phyloP scores from a whole-genome alignment of 2,797 vertebrate genomes.

The Capromys pilorides region DNA sequence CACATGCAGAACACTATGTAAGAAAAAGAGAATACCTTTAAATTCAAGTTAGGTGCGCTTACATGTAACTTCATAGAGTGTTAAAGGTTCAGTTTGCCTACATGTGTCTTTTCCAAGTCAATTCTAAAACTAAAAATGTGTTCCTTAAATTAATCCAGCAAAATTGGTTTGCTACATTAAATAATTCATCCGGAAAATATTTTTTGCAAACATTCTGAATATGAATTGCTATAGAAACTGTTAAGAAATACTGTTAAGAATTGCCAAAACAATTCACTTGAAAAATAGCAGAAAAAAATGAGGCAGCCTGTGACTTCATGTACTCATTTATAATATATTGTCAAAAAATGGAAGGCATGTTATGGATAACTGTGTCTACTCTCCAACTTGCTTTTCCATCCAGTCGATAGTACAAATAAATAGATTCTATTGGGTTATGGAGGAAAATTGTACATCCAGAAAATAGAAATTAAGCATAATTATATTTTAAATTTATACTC shows the following conservation, averaged over 20 bases:
- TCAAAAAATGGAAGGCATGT: constrained; percentile 34
- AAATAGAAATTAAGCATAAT: neutral
- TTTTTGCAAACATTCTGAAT: constrained; percentile 18
- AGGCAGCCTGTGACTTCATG: neutral
- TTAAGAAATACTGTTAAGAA: constrained; percentile 47
- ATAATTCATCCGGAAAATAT: constrained; percentile 1
- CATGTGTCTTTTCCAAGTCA: neutral
- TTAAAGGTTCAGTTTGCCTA: neutral
- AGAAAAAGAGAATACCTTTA: neutral
- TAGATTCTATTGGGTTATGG: neutral
- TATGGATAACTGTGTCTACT: neutral
- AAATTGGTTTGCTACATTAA: constrained; percentile 2
- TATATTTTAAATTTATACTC: neutral
- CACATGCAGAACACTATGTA: neutral
- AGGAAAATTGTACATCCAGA: constrained; percentile 26
- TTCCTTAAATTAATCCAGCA: neutral
- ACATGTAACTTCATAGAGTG: neutral
- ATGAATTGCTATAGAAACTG: neutral
- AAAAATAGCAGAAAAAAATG: constrained; percentile 30
- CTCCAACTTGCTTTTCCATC: neutral
- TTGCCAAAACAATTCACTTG: constrained; percentile 24
- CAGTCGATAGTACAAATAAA: neutral
- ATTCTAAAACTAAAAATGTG: neutral
- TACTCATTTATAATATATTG: constrained; percentile 3
- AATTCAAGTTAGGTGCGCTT: neutral